phyloP scores from a whole-genome alignment of 2,888 invertebrate species.

The Slavum lentiscoides region DNA sequence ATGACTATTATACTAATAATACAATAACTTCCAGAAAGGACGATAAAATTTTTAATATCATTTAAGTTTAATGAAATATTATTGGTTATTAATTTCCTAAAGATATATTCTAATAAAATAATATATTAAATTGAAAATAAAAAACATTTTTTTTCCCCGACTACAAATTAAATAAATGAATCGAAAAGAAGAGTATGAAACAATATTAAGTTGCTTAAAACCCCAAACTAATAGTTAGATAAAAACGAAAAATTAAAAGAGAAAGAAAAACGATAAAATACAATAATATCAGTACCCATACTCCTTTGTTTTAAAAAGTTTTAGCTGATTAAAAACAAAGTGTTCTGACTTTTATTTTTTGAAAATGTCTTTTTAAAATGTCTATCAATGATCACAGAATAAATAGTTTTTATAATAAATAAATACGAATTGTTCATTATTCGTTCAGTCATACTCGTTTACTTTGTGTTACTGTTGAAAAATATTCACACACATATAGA shows the following conservation, averaged over 20 bases:
- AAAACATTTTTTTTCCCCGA: neutral
- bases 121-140: neutral
- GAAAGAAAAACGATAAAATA: conserved; percentile 1
- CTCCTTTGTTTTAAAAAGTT: conserved; percentile 9
- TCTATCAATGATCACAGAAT: conserved; percentile 41
- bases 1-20: neutral
- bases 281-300: conserved; percentile 26
- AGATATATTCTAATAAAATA: neutral
- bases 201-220: conserved; percentile 4
- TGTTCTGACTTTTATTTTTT: neutral
- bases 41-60: neutral
- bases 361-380: neutral
- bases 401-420: conserved; percentile 22
- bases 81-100: neutral
- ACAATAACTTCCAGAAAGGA: neutral
- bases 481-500: conserved; percentile 52
- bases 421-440: conserved; percentile 32
- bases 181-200: neutral
- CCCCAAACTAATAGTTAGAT: neutral
- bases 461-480: conserved; percentile 50
- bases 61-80: neutral
- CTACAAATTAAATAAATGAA: neutral
- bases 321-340: conserved; percentile 19
- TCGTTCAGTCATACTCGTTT: conserved; percentile 37
- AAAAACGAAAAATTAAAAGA: conserved; percentile 15